Conservation (phyloP, 2,113 vertebrate genomes). For the Harpagus bidentatus region DNA sequence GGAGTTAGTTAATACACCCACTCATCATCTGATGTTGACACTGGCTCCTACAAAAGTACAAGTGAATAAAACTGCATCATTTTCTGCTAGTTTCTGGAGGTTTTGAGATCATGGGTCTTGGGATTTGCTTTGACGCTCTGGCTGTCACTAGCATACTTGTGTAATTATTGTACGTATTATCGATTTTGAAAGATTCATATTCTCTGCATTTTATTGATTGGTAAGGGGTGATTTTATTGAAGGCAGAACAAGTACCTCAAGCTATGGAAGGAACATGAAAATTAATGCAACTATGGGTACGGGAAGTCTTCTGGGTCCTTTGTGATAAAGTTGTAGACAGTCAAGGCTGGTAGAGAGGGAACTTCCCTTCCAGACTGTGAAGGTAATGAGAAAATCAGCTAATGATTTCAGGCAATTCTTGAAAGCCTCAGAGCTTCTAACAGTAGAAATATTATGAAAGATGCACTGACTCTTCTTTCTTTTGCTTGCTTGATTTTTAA, state of each 20-base stretch:
- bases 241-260: slow-evolving; percentile 53
- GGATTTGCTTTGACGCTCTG: slow-evolving; percentile 32
- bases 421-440: slow-evolving; percentile 38
- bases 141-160: slow-evolving; percentile 8
- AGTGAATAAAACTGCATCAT: slow-evolving; percentile 11
- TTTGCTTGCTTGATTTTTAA: slow-evolving; percentile 36
- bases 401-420: slow-evolving; percentile 43
- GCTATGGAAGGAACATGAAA: slow-evolving; percentile 56
- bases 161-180: slow-evolving; percentile 68
- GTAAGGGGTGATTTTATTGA: slow-evolving; percentile 66
- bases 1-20: slow-evolving; percentile 39
- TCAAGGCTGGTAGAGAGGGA: background rate
- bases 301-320: slow-evolving; percentile 28
- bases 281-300: slow-evolving; percentile 51
- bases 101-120: background rate
- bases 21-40: slow-evolving; percentile 33
- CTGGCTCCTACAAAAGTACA: background rate
- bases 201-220: slow-evolving; percentile 64
- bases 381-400: slow-evolving; percentile 27
- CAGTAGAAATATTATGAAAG: slow-evolving; percentile 61
- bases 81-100: slow-evolving; percentile 37
- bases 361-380: slow-evolving; percentile 36
- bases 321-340: slow-evolving; percentile 33
- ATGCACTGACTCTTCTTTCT: slow-evolving; percentile 16
- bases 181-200: slow-evolving; percentile 68